These are phyloP conservation scores for Xanthia icteritia DNA, from an alignment of 2,888 invertebrate species.

Conservation along the genomic window DNA sequence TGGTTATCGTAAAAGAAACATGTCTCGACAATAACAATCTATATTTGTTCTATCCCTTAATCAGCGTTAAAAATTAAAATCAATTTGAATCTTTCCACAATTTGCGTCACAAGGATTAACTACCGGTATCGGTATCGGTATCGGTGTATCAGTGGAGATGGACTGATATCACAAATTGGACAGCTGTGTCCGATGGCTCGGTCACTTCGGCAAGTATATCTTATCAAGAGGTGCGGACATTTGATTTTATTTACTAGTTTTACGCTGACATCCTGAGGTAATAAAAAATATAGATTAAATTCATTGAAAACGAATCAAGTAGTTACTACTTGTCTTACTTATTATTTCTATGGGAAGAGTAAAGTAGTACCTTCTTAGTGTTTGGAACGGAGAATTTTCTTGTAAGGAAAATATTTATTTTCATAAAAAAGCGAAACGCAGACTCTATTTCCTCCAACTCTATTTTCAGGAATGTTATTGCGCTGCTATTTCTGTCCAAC, in stretches of 20 bases:
- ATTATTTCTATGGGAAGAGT: neutral
- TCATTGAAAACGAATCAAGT: neutral
- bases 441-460: too few species aligned
- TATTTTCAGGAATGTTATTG: neutral
- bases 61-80: conserved; percentile 45
- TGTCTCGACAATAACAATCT: conserved; percentile 34
- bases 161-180: conserved; percentile 53
- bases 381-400: neutral
- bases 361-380: neutral
- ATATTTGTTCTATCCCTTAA: conserved; percentile 29
- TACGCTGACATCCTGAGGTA: conserved; percentile 11
- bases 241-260: conserved; percentile 57
- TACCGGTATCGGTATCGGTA: conserved; percentile 33
- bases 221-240: conserved; percentile 64
- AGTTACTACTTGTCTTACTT: neutral
- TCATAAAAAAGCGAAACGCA: neutral
- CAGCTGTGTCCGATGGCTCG: conserved; percentile 54
- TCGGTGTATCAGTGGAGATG: conserved; percentile 52
- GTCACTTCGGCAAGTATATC: conserved; percentile 56
- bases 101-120: conserved; percentile 62
- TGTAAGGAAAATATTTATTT: neutral
- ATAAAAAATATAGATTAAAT: conserved; percentile 12
- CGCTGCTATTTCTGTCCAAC: neutral
- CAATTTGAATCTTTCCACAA: conserved; percentile 40
- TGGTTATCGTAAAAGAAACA: conserved; percentile 31